A percentile compares a stretch with the other conserved stretches of the same genome.
Evolutionary conservation across 2,113 vertebrate genomes (phyloP).

Genomic region (Myrmophylax atrothorax): DNA sequence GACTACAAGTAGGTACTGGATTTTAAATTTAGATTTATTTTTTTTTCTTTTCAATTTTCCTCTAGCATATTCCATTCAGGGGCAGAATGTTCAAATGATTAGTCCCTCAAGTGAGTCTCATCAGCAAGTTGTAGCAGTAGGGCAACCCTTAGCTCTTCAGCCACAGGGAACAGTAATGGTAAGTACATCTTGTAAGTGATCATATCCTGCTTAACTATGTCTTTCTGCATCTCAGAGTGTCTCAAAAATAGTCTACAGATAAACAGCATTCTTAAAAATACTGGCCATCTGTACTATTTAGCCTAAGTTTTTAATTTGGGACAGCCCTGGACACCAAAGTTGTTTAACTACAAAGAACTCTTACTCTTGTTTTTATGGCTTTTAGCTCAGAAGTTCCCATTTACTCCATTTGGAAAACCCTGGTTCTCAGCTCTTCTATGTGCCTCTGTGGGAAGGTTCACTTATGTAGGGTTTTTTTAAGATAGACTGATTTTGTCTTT

Average conservation of each 20-base stretch:
- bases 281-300: not conserved
- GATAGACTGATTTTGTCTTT: not conserved
- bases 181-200: conserved; percentile 48
- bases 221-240: not conserved
- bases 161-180: conserved; percentile 99
- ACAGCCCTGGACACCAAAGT: not conserved
- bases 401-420: not conserved
- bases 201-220: not conserved
- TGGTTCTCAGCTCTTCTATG: not conserved
- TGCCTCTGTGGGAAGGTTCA: not conserved
- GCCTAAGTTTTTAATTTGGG: not conserved
- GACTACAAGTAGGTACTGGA: not conserved
- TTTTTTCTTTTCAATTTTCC: conserved; percentile 28
- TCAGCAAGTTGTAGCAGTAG: conserved; percentile 98
- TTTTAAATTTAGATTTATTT: not conserved
- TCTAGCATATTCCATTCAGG: conserved; percentile 96
- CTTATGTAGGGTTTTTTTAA: not conserved
- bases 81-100: conserved; percentile 95
- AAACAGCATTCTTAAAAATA: not conserved
- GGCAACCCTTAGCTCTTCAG: conserved; percentile 92
- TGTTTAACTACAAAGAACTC: not conserved
- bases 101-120: conserved; percentile 98
- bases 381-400: not conserved
- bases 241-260: not conserved
- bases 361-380: not conserved